Conservation (phyloP, 2,888 invertebrate species). For the Cynaeus angustus region DNA sequence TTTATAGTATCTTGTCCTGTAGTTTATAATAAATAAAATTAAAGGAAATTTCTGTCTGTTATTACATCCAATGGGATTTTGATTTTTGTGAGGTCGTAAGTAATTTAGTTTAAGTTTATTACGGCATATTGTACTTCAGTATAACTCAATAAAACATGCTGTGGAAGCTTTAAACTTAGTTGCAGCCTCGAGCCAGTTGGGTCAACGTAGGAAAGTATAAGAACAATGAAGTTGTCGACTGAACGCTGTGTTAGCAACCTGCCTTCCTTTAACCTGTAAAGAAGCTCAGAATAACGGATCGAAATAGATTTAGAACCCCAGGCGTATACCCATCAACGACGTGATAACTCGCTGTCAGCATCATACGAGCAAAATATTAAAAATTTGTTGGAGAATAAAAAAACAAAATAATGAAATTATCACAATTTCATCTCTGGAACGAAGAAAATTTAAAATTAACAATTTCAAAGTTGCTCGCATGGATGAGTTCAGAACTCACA, state of each 20-base stretch:
- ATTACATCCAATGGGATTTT: not conserved
- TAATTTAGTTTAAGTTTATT: constrained; percentile 6
- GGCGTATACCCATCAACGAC: constrained; percentile 25
- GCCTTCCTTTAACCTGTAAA: constrained; percentile 31
- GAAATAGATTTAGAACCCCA: constrained; percentile 39
- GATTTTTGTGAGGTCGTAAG: not conserved
- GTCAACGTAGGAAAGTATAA: constrained; percentile 32
- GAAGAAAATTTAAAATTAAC: constrained; percentile 8
- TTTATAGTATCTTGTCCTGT: too few species aligned
- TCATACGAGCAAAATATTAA: constrained; percentile 25
- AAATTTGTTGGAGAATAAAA: constrained; percentile 10
- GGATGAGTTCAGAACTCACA: constrained; percentile 3
- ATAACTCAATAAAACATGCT: constrained; percentile 28
- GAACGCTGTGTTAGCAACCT: constrained; percentile 38
- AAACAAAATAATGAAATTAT: constrained; percentile 26
- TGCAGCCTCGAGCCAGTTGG: constrained; percentile 25
- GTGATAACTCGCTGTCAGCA: constrained; percentile 39
- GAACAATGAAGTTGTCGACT: constrained; percentile 39
- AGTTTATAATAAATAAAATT: too few species aligned
- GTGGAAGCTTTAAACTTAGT: constrained; percentile 37
- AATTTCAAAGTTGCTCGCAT: constrained; percentile 9
- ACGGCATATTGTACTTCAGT: constrained; percentile 14
- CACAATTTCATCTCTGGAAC: constrained; percentile 4
- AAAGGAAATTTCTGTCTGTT: not conserved
- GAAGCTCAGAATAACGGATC: constrained; percentile 28